A percentile compares a stretch with the other conserved stretches of the same genome.
These are phyloP conservation scores for Hypomecis punctinalis DNA, from an alignment of 2,888 invertebrate genomes.

Conservation along the genomic window DNA sequence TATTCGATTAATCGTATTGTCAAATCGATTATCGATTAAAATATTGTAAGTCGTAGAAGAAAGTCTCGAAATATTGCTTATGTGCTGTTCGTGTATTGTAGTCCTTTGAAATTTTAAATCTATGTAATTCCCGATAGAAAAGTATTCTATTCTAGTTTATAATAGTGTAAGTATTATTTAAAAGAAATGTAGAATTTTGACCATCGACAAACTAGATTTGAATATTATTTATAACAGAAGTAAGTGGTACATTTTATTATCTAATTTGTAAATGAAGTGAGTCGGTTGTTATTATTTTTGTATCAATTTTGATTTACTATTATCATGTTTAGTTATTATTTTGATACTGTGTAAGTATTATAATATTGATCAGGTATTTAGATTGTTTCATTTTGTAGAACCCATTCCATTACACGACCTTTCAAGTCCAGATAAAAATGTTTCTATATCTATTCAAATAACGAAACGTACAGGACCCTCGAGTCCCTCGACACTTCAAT, in stretches of 20 bases:
- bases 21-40: background rate
- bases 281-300: constrained; percentile 45
- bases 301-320: constrained; percentile 49
- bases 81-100: constrained; percentile 31
- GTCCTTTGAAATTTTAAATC: constrained; percentile 23
- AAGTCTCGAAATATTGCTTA: constrained; percentile 28
- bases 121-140: constrained; percentile 24
- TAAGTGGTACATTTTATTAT: constrained; percentile 34
- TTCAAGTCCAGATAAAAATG: too few relatives aligned
- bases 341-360: constrained; percentile 63
- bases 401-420: background rate
- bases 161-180: constrained; percentile 12
- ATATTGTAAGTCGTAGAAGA: constrained; percentile 15
- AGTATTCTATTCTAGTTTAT: constrained; percentile 26
- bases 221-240: constrained; percentile 43
- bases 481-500: too few relatives aligned
- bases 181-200: constrained; percentile 23
- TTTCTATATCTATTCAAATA: too few relatives aligned
- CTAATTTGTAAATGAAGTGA: constrained; percentile 33
- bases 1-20: too few relatives aligned
- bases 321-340: constrained; percentile 55
- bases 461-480: too few relatives aligned
- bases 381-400: constrained; percentile 46
- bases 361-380: constrained; percentile 56
- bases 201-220: constrained; percentile 38